phyloP scores from a whole-genome alignment of 53 echinoderm and acorn worm species.

The Echinarachnius parma region DNA sequence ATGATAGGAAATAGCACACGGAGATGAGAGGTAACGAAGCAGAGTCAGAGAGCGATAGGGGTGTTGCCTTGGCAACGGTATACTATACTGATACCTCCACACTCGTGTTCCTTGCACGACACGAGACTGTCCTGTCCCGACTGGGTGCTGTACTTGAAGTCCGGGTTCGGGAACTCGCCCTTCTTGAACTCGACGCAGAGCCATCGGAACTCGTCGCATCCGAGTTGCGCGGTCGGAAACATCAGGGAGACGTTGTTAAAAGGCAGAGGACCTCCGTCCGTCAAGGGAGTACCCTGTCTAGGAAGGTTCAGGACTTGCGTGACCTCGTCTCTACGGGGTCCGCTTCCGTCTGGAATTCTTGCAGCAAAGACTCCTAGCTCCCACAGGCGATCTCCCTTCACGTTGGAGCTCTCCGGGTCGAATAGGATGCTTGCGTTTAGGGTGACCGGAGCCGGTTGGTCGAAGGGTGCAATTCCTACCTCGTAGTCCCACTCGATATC shows the following conservation, averaged over 20 bases:
- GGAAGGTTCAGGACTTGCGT: conserved; percentile 60
- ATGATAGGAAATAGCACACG: too few relatives aligned
- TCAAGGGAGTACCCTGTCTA: conserved; percentile 56
- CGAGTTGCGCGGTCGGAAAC: conserved; percentile 63
- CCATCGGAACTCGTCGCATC: conserved; percentile 70
- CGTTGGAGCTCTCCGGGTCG: conserved; percentile 43
- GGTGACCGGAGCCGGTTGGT: conserved; percentile 58
- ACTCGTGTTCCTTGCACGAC: conserved; percentile 67
- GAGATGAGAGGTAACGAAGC: too few relatives aligned
- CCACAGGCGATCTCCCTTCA: conserved; percentile 78
- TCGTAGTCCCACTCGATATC: conserved; percentile 22
- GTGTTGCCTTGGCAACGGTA: too few relatives aligned
- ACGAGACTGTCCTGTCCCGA: conserved; percentile 63
- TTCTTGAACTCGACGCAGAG: conserved; percentile 85
- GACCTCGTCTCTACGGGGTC: conserved; percentile 62
- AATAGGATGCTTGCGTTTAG: conserved; percentile 60
- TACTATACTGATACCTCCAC: conserved; percentile 83
- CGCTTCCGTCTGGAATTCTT: conserved; percentile 50
- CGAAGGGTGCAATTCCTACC: conserved; percentile 28
- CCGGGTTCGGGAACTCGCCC: conserved; percentile 66
- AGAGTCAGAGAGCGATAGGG: too few relatives aligned
- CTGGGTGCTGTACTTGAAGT: conserved; percentile 62
- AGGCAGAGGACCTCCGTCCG: conserved; percentile 59
- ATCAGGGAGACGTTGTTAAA: conserved; percentile 58
- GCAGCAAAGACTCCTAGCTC: conserved; percentile 71